Percentiles rank a stretch among this genome's conserved stretches.
These are phyloP conservation scores for Benitochromis conjunctus DNA, from an alignment of 2,113 vertebrate species.

Conservation along the genomic window DNA sequence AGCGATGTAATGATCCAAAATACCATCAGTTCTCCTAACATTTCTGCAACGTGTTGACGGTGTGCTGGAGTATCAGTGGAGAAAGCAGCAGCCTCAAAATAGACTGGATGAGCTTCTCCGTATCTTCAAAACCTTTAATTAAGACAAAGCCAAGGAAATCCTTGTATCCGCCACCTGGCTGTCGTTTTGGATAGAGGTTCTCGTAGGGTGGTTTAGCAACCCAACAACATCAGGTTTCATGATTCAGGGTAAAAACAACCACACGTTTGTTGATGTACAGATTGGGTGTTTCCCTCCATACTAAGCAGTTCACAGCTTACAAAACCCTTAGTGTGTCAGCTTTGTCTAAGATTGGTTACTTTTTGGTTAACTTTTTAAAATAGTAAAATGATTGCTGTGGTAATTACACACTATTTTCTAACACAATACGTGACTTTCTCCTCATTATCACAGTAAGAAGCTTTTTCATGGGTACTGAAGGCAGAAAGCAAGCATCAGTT, in stretches of 20 bases:
- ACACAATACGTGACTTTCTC: neutral
- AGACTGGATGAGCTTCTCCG: neutral
- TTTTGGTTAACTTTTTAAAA: neutral
- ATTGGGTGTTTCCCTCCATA: neutral
- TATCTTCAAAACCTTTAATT: neutral
- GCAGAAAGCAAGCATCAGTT: neutral
- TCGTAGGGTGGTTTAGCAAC: neutral
- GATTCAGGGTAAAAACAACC: neutral
- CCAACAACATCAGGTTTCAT: neutral
- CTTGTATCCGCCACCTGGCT: neutral
- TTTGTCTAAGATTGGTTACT: neutral
- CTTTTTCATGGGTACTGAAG: neutral
- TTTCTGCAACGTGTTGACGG: neutral
- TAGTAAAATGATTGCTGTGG: neutral
- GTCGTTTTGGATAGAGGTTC: neutral
- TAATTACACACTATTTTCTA: neutral
- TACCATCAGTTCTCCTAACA: neutral
- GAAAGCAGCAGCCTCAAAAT: neutral
- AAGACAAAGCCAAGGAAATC: neutral
- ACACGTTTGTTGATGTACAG: neutral
- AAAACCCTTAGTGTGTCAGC: neutral
- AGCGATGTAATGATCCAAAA: neutral
- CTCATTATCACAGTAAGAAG: neutral
- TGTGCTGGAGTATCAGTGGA: neutral
- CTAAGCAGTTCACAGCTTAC: neutral